These are phyloP conservation scores for Caenorhabditis macrosperma DNA, from an alignment of 2,888 invertebrate genomes.

Conservation along the genomic window DNA sequence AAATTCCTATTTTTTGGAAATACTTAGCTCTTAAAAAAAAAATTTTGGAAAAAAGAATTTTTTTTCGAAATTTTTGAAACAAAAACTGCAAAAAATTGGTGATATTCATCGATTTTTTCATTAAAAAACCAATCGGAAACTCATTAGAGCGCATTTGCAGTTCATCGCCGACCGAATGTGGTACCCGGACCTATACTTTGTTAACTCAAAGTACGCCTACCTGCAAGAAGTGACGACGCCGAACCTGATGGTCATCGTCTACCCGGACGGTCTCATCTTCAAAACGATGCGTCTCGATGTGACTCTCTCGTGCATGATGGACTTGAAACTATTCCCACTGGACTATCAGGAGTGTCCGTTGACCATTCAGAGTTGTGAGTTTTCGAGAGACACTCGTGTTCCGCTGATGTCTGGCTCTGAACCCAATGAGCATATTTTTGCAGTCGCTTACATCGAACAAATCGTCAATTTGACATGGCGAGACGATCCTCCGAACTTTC, in stretches of 20 bases:
- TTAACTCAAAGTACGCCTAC: constrained; percentile 80
- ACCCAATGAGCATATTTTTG: no score
- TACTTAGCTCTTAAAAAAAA: no score
- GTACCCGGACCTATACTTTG: constrained; percentile 79
- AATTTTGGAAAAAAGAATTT: no score
- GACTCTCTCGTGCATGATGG: constrained; percentile 78
- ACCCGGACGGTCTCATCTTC: constrained; percentile 80
- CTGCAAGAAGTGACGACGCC: constrained; percentile 74
- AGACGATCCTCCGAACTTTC: constrained; percentile 75
- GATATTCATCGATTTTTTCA: no score
- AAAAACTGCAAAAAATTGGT: no score
- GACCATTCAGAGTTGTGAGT: constrained; percentile 78
- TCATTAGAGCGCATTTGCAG: constrained; percentile 49
- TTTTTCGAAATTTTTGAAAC: no score
- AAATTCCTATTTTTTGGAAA: no score
- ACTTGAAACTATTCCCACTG: constrained; percentile 73
- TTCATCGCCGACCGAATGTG: constrained; percentile 77
- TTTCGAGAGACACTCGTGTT: constrained; percentile 2
- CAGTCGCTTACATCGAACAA: constrained; percentile 79
- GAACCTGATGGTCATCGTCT: constrained; percentile 75
- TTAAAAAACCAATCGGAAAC: no score
- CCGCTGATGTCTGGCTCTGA: neutral
- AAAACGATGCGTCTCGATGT: constrained; percentile 80
- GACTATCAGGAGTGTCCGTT: constrained; percentile 77
- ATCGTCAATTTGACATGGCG: constrained; percentile 79